phyloP scores from a whole-genome alignment of 2,888 invertebrate genomes.

The Leptarthrus brevirostris region DNA sequence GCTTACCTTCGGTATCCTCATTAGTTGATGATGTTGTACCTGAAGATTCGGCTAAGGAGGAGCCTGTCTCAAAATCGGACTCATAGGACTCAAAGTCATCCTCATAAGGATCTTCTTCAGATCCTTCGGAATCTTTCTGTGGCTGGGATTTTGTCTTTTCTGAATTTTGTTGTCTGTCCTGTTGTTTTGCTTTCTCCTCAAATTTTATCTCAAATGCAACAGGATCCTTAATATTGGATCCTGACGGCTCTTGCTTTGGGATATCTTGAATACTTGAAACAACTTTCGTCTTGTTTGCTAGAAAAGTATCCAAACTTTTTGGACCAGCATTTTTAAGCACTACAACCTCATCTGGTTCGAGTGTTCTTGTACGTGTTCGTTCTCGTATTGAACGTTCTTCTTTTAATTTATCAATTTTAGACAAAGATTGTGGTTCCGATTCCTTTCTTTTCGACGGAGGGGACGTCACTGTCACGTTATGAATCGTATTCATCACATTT shows the following conservation, averaged over 20 bases:
- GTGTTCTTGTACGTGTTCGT: conserved; percentile 59
- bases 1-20: conserved; percentile 21
- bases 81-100: conserved; percentile 72
- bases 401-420: background rate
- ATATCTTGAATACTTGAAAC: background rate
- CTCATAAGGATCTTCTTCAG: conserved; percentile 65
- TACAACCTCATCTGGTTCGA: conserved; percentile 62
- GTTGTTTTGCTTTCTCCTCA: conserved; percentile 46
- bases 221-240: conserved; percentile 57
- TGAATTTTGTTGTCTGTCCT: background rate
- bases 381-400: conserved; percentile 36
- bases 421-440: background rate
- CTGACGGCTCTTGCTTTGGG: background rate
- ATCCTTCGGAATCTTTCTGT: conserved; percentile 25
- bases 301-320: conserved; percentile 48
- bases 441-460: conserved; percentile 62
- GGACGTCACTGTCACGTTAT: conserved; percentile 65
- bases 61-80: conserved; percentile 69
- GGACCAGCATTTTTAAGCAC: conserved; percentile 57
- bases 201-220: conserved; percentile 65
- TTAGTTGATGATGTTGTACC: background rate
- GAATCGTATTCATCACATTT: conserved; percentile 64
- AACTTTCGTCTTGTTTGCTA: background rate
- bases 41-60: conserved; percentile 55
- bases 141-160: conserved; percentile 26